A percentile compares a stretch with the other conserved stretches of the same genome.
These are phyloP conservation scores for Apis florea DNA, from an alignment of 1,140 invertebrate species.

Conservation along the genomic window DNA sequence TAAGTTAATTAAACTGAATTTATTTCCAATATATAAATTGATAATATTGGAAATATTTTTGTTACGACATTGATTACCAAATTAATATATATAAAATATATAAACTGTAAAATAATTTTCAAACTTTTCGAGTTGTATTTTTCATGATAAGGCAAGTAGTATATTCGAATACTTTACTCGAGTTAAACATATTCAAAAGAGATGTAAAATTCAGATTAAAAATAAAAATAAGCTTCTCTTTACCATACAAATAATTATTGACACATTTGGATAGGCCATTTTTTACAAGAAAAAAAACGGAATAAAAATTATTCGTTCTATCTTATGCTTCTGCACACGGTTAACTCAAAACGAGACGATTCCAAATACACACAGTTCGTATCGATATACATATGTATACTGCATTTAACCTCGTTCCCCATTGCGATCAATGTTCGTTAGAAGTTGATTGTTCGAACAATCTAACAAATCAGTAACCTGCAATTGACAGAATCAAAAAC, in stretches of 20 bases:
- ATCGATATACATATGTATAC: neutral
- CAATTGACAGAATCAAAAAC: neutral
- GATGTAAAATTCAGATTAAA: neutral
- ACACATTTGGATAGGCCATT: neutral
- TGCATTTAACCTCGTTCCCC: neutral
- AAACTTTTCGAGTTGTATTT: no score
- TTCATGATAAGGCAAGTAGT: no score
- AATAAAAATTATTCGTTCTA: neutral
- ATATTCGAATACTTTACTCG: no score
- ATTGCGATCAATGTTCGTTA: neutral
- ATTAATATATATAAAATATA: no score
- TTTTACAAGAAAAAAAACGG: neutral
- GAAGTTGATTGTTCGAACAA: neutral
- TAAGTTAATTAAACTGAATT: no score
- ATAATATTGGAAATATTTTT: no score
- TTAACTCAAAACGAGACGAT: neutral
- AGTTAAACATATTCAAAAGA: no score
- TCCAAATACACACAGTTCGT: neutral
- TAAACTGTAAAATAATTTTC: no score
- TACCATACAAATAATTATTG: no score
- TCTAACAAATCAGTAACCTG: neutral
- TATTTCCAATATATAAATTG: no score
- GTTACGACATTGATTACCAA: no score
- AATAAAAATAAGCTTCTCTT: neutral
- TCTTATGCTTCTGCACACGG: neutral